Percentiles rank a stretch among this genome's conserved stretches.
These are phyloP conservation scores for Myoxocephalus aenaeus DNA, from an alignment of 2,797 vertebrate species.

Conservation along the genomic window DNA sequence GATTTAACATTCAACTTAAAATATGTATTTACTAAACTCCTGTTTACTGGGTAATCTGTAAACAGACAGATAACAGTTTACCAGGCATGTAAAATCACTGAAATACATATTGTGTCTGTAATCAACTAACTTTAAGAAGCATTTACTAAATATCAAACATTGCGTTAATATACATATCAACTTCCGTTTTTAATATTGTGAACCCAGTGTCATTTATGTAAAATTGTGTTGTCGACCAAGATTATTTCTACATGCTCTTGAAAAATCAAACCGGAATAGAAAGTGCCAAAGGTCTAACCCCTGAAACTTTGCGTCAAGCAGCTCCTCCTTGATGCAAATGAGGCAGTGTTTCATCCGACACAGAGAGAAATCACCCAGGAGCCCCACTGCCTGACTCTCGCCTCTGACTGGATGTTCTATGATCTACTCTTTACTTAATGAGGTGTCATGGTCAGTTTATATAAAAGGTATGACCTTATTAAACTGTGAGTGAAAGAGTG, in stretches of 20 bases:
- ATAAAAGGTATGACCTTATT: conserved; percentile 83
- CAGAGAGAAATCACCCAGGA: conserved; percentile 44
- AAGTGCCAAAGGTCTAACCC: conserved; percentile 1
- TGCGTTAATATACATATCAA: not conserved
- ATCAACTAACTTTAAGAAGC: not conserved
- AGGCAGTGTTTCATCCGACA: conserved; percentile 33
- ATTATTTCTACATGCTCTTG: not conserved
- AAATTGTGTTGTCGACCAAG: not conserved
- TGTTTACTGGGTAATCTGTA: conserved; percentile 3
- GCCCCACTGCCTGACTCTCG: conserved; percentile 25
- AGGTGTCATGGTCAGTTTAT: conserved; percentile 81
- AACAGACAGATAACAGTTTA: conserved; percentile 9
- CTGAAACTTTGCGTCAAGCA: not conserved
- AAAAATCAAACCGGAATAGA: not conserved
- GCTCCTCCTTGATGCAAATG: conserved; percentile 33
- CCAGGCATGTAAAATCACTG: not conserved
- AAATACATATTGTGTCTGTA: conserved; percentile 4
- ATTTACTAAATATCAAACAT: not conserved
- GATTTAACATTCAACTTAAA: conserved; percentile 39
- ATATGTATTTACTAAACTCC: conserved; percentile 7
- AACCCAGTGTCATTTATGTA: not conserved
- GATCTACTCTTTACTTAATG: conserved; percentile 75
- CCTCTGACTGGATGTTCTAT: conserved; percentile 49
- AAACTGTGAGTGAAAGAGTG: conserved; percentile 69
- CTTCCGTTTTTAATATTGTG: not conserved